Base-by-base conservation (phyloP, 2,888 invertebrate genomes). In the Drosophila algonquin region DNA sequence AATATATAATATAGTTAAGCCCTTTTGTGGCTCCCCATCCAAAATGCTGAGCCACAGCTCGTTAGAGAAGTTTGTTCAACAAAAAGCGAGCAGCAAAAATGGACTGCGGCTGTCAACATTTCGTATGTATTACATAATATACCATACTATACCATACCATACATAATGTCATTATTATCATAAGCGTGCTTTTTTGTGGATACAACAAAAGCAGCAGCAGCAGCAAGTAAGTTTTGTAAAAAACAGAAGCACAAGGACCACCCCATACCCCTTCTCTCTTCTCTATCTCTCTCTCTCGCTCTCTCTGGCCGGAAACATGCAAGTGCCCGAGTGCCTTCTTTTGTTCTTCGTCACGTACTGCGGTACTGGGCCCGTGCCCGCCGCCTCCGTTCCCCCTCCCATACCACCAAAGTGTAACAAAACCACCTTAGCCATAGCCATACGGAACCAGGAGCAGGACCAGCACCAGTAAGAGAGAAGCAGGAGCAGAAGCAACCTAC, bases 321-420 rank as follows among this genome's bases (percentile, higher is more conserved):
- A 90, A 90, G 85, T 85, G 78, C 64, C 82, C 82, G 81, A 82
- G 91, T 90, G 90, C 90, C 91, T 91, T 90, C 90, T 90, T 90
- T 90, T 90, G 90, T 90, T 90, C 90, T 90, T 90, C 79, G 90
- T 91, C 90, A 90, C 90, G 90, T 91, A 86, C 86, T 90, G 90
- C 84, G 90, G 90, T 90, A 55, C 78, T 55, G 63, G 68, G 74
- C 79, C 84, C 80, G 72, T 40, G 40, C 18, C 48, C 55, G 7
- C 8, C 32, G n/a, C 24, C 46, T 56, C 9, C 46, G 3, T 24
- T 30, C 16, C n/a, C 40, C 32, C 24, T 18, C 18, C 18, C 18
- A 18, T 18, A 18, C 59, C 51, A 56, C 35, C 59, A 60, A 45
- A 32, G 45, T 69, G 63, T 72, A 58, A 61, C 70, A 71, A 73